Conservation (phyloP, 23 tunicate genomes). For the Halocynthia roretzi region DNA sequence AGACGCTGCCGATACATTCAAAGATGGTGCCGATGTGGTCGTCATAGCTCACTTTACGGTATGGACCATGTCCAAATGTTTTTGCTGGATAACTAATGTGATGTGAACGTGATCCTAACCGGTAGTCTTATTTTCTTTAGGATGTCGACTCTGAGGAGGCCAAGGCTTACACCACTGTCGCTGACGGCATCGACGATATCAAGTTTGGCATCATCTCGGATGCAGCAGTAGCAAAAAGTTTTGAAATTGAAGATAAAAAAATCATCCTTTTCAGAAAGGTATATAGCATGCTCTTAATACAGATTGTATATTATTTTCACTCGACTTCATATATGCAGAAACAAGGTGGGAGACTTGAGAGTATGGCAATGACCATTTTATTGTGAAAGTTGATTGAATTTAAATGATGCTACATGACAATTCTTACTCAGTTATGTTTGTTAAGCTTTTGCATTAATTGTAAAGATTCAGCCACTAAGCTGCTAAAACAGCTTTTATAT, state of each 20-base stretch:
- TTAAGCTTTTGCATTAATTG: neutral
- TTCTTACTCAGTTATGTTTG: neutral
- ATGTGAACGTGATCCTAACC: neutral
- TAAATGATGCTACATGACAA: too few species aligned
- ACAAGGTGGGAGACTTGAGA: too few species aligned
- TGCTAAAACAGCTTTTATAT: neutral
- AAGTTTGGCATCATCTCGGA: slow-evolving; percentile 61
- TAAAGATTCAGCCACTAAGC: neutral
- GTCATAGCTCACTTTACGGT: slow-evolving; percentile 75
- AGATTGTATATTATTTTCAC: too few species aligned
- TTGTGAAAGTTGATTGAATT: too few species aligned
- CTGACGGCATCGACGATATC: slow-evolving; percentile 83
- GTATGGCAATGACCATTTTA: too few species aligned
- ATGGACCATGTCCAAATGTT: slow-evolving; percentile 1
- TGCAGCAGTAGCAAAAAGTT: slow-evolving; percentile 57
- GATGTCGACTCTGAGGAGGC: slow-evolving; percentile 35
- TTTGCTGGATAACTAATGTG: too few species aligned
- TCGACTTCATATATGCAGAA: too few species aligned
- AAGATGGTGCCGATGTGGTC: slow-evolving; percentile 62
- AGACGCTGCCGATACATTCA: slow-evolving; percentile 47
- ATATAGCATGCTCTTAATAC: neutral
- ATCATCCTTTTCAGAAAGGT: slow-evolving; percentile 80
- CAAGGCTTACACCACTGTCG: slow-evolving; percentile 46
- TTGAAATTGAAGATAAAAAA: slow-evolving; percentile 38
- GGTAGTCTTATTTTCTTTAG: slow-evolving; percentile 16